phyloP scores from a whole-genome alignment of 2,888 invertebrate species.

The Sicus ferrugineus region DNA sequence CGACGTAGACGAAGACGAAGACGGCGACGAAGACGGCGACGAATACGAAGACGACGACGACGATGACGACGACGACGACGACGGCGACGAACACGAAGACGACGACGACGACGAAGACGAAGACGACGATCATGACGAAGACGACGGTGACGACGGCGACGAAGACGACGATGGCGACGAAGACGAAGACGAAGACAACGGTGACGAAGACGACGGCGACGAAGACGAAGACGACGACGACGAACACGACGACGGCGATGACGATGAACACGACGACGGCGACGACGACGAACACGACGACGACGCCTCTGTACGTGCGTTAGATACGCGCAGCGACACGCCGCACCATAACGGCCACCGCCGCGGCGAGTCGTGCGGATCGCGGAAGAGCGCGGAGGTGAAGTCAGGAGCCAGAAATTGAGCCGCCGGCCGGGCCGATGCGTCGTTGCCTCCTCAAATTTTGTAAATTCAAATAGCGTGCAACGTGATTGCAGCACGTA shows the following conservation, averaged over 20 bases:
- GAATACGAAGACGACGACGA: not conserved
- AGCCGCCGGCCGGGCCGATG: not conserved
- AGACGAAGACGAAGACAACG: not conserved
- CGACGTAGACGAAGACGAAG: not conserved
- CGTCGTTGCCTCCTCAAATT: not conserved
- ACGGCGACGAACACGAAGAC: not conserved
- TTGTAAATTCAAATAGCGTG: slow-evolving; percentile 21
- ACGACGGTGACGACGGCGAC: too few species aligned
- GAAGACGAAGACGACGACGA: not conserved
- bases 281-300: too few species aligned
- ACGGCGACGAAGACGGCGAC: not conserved
- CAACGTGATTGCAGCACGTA: not conserved
- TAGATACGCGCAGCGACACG: not conserved
- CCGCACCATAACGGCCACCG: not conserved
- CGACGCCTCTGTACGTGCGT: slow-evolving; percentile 17
- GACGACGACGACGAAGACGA: not conserved
- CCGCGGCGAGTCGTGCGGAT: too few species aligned
- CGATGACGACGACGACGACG: not conserved
- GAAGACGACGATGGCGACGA: not conserved
- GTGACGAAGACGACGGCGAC: too few species aligned
- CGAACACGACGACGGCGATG: not conserved
- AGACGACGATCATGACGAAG: too few species aligned
- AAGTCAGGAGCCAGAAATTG: not conserved
- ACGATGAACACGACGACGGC: not conserved
- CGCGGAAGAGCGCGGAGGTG: not conserved